phyloP scores from a whole-genome alignment of 2,797 vertebrate species.

The Sebastes minor region DNA sequence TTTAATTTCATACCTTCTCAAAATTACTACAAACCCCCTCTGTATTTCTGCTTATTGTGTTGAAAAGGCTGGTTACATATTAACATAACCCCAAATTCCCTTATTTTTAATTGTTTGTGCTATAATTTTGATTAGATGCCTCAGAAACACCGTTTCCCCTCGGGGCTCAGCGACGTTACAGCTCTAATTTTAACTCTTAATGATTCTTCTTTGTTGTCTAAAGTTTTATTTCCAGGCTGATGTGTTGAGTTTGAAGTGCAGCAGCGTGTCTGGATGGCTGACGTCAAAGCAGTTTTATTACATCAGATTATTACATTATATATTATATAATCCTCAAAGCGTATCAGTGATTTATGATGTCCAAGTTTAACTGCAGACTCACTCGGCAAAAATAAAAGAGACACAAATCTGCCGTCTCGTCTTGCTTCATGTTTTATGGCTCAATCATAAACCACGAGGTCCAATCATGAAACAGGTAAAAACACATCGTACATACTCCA shows the following conservation, averaged over 20 bases:
- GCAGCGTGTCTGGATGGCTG: neutral
- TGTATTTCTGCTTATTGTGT: neutral
- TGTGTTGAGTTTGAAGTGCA: neutral
- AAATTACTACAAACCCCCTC: neutral
- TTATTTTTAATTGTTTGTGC: neutral
- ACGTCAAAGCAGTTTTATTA: neutral
- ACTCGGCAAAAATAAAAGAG: neutral
- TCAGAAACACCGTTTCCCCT: neutral
- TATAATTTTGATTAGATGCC: neutral
- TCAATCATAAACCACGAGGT: slow-evolving; percentile 33
- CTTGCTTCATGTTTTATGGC: slow-evolving; percentile 64
- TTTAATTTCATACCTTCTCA: neutral
- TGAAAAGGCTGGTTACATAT: neutral
- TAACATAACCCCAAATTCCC: neutral
- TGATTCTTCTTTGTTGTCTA: neutral
- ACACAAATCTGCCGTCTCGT: neutral
- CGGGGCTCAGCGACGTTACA: neutral
- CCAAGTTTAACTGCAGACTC: neutral
- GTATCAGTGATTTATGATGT: neutral
- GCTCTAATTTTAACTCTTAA: neutral
- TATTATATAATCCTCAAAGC: neutral
- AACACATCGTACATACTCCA: slow-evolving; percentile 27
- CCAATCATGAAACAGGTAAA: slow-evolving; percentile 28
- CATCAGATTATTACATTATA: neutral
- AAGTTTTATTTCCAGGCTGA: neutral